Evolutionary conservation across 2,888 invertebrate species (phyloP).

Genomic region (Tipula unca): DNA sequence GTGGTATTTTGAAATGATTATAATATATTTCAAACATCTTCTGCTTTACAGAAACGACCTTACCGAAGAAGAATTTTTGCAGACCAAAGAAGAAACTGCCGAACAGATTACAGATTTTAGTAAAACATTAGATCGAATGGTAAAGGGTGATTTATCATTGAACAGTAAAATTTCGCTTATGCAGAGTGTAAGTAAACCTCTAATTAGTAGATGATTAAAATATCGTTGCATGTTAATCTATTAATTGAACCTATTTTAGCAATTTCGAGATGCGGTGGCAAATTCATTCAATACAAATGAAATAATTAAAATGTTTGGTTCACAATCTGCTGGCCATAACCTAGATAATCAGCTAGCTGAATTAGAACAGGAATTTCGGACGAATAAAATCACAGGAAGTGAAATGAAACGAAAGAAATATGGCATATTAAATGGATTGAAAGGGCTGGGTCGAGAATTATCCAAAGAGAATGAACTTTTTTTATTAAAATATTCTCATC

Average conservation of each 20-base stretch:
- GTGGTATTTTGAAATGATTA: background rate
- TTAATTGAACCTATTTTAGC: constrained; percentile 42
- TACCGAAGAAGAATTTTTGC: constrained; percentile 55
- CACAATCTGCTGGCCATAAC: constrained; percentile 39
- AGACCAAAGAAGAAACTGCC: constrained; percentile 58
- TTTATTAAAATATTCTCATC: constrained; percentile 16
- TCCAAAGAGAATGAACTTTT: constrained; percentile 21
- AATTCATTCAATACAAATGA: constrained; percentile 67
- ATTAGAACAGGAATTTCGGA: constrained; percentile 51
- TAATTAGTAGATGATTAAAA: no score
- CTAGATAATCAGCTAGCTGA: constrained; percentile 47
- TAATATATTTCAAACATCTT: background rate
- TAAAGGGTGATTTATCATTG: constrained; percentile 58
- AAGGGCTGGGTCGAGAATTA: background rate
- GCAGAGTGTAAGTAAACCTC: constrained; percentile 53
- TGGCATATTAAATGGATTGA: constrained; percentile 20
- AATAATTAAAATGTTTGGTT: constrained; percentile 62
- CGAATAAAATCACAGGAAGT: constrained; percentile 48
- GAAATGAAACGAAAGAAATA: constrained; percentile 47
- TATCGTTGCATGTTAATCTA: no score
- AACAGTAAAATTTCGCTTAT: constrained; percentile 56
- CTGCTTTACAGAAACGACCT: constrained; percentile 52
- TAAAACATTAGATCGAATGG: constrained; percentile 52
- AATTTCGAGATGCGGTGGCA: constrained; percentile 64
- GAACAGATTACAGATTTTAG: constrained; percentile 63